Base-by-base conservation (phyloP, 2,888 invertebrate genomes). In the Beris morrisii region DNA sequence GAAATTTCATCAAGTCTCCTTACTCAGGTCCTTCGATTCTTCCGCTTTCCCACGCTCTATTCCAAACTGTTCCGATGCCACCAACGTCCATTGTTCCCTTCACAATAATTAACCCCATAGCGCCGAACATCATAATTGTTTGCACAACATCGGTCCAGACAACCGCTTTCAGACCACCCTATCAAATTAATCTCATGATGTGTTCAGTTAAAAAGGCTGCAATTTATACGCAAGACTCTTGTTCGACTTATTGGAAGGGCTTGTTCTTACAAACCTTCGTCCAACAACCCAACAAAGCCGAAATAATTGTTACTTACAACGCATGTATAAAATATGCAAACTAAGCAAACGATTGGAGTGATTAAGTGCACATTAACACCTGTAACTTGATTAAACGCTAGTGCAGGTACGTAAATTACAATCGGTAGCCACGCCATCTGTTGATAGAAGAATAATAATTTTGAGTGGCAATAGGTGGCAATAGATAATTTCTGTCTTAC, bases 241-340 rank as follows among this genome's bases (percentile, higher is more conserved):
- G 54, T 53, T 63, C 15, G 44, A 58, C 28, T 50, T 44, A 15
- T 56, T 52, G 12, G n/a, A 46, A 50, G 30, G 15, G 5, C 44
- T 44, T 44, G 9, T 12, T 44, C 22, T 12, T 6, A 46, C 46
- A 46, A 46, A 6, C 15, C 13, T 46, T 52, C 13, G 5, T 28
- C 13, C 43, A 59, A 56, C 3, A 9, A 4, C 1, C 44, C 4
- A 56, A 48, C 5, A 52, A 15, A 13, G 12, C 12, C 13, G 15
- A 53, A 22, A 13, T 53, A 53, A 45, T 67, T 46, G 12, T 59
- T 52, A 81, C 86, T 83, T 80, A 90, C 90, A 79, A 91, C 83
- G 67, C 88, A 87, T 0, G 92, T 92, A 74, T 92, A 91, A 77
- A 91, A 89, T 74, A 90, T 92, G 76, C 91, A 91, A 31, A 92